Evolutionary conservation across 2,113 vertebrate species (phyloP).

Genomic region (Leiothrix lutea): DNA sequence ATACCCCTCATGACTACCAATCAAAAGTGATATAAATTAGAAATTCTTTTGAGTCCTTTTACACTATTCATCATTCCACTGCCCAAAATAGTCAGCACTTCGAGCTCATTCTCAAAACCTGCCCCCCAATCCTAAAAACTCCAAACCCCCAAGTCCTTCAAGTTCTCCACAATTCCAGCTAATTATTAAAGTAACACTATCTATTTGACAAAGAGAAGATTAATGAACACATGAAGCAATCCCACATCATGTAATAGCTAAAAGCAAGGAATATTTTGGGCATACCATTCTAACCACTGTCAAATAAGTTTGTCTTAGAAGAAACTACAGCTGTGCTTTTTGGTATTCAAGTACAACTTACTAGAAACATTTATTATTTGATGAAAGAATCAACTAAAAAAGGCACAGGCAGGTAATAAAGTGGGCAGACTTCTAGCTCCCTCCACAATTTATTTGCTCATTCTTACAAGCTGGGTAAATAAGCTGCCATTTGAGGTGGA

Average conservation of each 20-base stretch:
- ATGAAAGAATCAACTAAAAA: neutral
- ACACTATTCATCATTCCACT: conserved; percentile 12
- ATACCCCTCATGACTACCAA: conserved; percentile 47
- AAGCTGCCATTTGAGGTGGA: neutral
- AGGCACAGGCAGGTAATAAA: neutral
- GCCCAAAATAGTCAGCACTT: neutral
- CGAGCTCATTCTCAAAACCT: neutral
- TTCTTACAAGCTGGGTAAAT: neutral
- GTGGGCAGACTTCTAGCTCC: neutral
- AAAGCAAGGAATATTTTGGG: neutral
- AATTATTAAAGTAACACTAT: neutral
- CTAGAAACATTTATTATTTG: neutral
- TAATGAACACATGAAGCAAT: neutral
- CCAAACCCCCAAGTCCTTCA: neutral
- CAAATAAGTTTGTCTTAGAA: neutral
- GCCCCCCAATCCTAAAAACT: neutral
- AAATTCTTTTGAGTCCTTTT: conserved; percentile 11
- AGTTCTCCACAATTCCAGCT: neutral
- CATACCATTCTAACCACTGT: neutral
- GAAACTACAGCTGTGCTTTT: neutral
- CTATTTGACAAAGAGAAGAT: neutral
- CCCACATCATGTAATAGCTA: neutral
- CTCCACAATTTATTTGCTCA: neutral
- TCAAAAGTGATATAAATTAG: conserved; percentile 45
- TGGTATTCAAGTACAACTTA: neutral